Conservation (phyloP, 2,797 vertebrate genomes). For the Eulemur mongoz region DNA sequence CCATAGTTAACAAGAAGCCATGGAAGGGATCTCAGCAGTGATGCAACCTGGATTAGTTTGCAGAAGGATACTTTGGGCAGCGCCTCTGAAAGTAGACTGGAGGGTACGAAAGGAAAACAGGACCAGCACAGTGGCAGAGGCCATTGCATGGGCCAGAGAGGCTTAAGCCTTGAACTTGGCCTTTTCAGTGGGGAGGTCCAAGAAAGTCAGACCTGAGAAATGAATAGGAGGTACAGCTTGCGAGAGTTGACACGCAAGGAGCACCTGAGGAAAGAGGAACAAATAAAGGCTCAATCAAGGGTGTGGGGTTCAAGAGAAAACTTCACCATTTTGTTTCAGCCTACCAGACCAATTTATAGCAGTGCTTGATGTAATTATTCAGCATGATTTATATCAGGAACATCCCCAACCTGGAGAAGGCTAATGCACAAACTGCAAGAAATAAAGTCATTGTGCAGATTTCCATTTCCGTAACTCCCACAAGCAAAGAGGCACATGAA, state of each 20-base stretch:
- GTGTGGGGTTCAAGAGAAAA: background rate
- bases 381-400: background rate
- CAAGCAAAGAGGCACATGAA: slow-evolving; percentile 23
- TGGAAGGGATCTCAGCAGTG: background rate
- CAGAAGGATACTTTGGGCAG: background rate
- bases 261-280: background rate
- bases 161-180: background rate
- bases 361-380: background rate
- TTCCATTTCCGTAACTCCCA: slow-evolving; percentile 30
- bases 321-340: background rate
- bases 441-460: background rate
- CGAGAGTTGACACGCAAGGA: background rate
- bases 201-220: background rate
- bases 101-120: background rate
- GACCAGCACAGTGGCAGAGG: background rate
- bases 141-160: background rate
- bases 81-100: background rate
- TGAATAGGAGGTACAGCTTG: background rate
- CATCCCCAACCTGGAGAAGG: background rate
- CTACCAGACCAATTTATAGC: background rate
- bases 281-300: background rate
- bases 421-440: background rate
- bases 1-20: background rate
- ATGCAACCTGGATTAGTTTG: background rate
- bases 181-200: background rate